Evolutionary conservation across 2,888 invertebrate genomes (phyloP), one percentile per base, ranked within the genome.

Genomic region (Campoplex capitator): DNA sequence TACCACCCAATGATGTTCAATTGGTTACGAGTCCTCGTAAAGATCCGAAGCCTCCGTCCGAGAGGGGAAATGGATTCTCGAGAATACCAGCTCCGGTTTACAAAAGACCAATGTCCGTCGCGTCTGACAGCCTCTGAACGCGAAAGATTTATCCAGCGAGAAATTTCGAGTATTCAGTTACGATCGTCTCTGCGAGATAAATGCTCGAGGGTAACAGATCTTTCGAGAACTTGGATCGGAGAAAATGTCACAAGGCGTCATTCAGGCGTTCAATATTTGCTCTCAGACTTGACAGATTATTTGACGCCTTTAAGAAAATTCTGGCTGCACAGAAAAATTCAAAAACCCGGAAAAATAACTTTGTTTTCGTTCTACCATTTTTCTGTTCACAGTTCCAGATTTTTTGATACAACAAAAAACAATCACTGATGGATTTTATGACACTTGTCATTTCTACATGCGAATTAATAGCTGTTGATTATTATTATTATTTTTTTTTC

Each of bases 11-110:
- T 28, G 90, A 91, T 68, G 83, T 90, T 90, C 92, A 94, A 91
- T 94, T 94, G 89, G 76, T 91, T 56, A 93, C 95, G 23, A 95
- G 95, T 88, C 95, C 95, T 0, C 94, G 96, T 78, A 96, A 95
- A 89, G 96, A 96, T 90, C 95, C 95, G 1, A 95, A 95, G 88
- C 92, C 95, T 1, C 80, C 90, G 23, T 90, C 91, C 9, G 95
- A 95, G 71, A 94, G 94, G 62, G 92, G 94, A 45, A 75, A 42
- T 56, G 92, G 94, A 28, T 93, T 95, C 68, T 95, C 95, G 0
- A 94, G 95, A 87, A 96, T 96, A 91, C 95, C 96, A 1, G 95
- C 95, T 23, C 96, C 96, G 28, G 93, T 95, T 58, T 94, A 94
- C 85, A 94, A 94, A 76, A 91, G 93, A 89, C 91, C 93, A 1